Base-by-base conservation (phyloP, 2,797 vertebrate species). In the Tympanoctomys barrerae region DNA sequence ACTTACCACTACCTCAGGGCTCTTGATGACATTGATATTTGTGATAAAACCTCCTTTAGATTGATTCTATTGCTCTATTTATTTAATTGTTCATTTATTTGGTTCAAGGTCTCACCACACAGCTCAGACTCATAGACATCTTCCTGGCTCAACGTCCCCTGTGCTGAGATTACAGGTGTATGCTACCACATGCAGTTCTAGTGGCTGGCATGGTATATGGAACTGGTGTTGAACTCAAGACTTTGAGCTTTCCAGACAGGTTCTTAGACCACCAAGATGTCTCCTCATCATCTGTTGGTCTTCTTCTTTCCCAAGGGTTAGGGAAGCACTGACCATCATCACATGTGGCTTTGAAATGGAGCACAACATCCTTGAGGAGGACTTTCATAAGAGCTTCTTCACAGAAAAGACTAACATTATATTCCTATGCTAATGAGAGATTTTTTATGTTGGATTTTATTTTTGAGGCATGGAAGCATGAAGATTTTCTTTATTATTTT, bases 401-500 rank as follows among this genome's bases (percentile, higher is more conserved):
- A 79, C 78, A 49, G 9, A 16, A 61, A 31, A 79, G 4, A 46
- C 5, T 52, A 39, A 49, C 5, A 10, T 64, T 88, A 3, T 39
- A 81, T 18, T 84, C 28, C 18, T 83, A 18, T 61, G 36, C 36
- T 21, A 86, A 5, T 36, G 19, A 62, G 66, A 79, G 11, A 83
- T 2, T 28, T 42, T 59, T 94, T 26, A 62, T n/a, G 7, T 61
- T 78, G 12, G 33, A 39, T 85, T 85, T 81, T 66, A 26, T 66
- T 97, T 62, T 36, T 64, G 61, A 91, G 24, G 4, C 26, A 70
- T 28, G 11, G 54, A 73, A 90, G 1, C 16, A 39, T 46, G 21
- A 61, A 1, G 22, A 7, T 81, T 70, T 84, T 92, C 49, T 79
- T 85, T 9, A 77, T 92, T 77, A 13, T 79, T 87, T 79, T 64